Percentiles rank a stretch among this genome's conserved stretches.
Evolutionary conservation across 2,113 vertebrate genomes (phyloP).

Genomic region (Forbesichthys papilliferus): DNA sequence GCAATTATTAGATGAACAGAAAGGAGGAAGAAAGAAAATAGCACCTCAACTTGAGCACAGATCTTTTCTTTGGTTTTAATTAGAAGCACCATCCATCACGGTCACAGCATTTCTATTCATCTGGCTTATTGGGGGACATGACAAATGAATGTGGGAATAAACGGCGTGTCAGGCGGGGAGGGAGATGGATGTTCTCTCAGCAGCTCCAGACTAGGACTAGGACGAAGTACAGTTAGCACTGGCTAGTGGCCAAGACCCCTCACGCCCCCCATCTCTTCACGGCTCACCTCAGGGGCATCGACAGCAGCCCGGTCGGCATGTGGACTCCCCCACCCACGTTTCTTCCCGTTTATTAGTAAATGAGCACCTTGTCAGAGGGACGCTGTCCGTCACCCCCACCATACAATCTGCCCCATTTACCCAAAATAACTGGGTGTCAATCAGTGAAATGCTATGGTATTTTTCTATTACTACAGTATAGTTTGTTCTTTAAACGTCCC

Average conservation of each 20-base stretch:
- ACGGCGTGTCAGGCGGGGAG: slow-evolving; percentile 82
- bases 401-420: slow-evolving; percentile 36
- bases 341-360: slow-evolving; percentile 78
- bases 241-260: slow-evolving; percentile 81
- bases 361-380: slow-evolving; percentile 73
- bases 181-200: slow-evolving; percentile 90
- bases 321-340: slow-evolving; percentile 63
- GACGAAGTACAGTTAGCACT: slow-evolving; percentile 84
- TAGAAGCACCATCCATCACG: slow-evolving; percentile 86
- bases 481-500: slow-evolving; percentile 30
- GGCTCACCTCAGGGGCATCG: slow-evolving; percentile 66
- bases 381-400: slow-evolving; percentile 65
- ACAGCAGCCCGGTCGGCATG: slow-evolving; percentile 66
- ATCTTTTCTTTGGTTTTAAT: slow-evolving; percentile 84
- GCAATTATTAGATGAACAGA: slow-evolving; percentile 69
- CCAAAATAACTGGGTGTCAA: slow-evolving; percentile 69
- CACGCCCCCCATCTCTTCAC: slow-evolving; percentile 56
- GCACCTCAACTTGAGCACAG: slow-evolving; percentile 70
- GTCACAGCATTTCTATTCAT: slow-evolving; percentile 85
- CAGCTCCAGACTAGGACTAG: slow-evolving; percentile 76
- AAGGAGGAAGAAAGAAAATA: slow-evolving; percentile 38
- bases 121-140: slow-evolving; percentile 87
- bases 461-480: slow-evolving; percentile 6
- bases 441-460: slow-evolving; percentile 31
- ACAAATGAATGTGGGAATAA: slow-evolving; percentile 93